A percentile compares a stretch with the other conserved stretches of the same genome.
Evolutionary conservation across 2,888 invertebrate species (phyloP).

Genomic region (Platycheirus rosarum): DNA sequence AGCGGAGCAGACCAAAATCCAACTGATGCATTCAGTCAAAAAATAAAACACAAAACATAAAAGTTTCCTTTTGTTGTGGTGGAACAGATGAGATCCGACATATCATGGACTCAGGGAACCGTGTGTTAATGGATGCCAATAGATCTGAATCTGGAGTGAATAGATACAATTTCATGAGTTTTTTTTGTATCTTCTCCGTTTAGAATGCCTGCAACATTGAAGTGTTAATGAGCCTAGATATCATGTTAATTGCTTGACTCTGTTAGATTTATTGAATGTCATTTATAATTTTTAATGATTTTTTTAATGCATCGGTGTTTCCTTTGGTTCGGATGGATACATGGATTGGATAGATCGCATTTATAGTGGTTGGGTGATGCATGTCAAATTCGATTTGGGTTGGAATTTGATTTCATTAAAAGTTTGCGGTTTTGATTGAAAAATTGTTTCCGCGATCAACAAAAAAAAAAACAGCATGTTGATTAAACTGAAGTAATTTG

Average conservation of each 20-base stretch:
- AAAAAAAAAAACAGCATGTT: no score
- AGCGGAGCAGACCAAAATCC: conserved; percentile 21
- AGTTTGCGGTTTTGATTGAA: conserved; percentile 30
- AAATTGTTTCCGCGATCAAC: conserved; percentile 20
- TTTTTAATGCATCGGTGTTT: conserved; percentile 49
- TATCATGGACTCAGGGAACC: conserved; percentile 22
- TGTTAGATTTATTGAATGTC: conserved; percentile 67
- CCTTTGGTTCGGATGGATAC: neutral
- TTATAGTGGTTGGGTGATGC: neutral
- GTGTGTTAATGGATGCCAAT: conserved; percentile 49
- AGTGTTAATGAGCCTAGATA: conserved; percentile 67
- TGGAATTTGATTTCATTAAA: conserved; percentile 36
- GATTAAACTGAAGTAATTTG: neutral
- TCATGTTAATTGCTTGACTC: conserved; percentile 61
- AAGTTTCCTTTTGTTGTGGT: conserved; percentile 21
- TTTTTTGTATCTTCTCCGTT: conserved; percentile 3
- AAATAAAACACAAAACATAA: conserved; percentile 11
- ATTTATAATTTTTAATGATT: conserved; percentile 64
- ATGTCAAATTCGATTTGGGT: conserved; percentile 22
- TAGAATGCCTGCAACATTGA: conserved; percentile 46
- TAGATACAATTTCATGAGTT: conserved; percentile 51
- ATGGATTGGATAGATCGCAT: no score
- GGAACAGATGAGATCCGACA: conserved; percentile 6
- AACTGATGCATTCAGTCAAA: conserved; percentile 35
- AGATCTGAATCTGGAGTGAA: conserved; percentile 46